These are phyloP conservation scores for Lucilia cuprina DNA, from an alignment of 1,140 invertebrate species.

Conservation along the genomic window DNA sequence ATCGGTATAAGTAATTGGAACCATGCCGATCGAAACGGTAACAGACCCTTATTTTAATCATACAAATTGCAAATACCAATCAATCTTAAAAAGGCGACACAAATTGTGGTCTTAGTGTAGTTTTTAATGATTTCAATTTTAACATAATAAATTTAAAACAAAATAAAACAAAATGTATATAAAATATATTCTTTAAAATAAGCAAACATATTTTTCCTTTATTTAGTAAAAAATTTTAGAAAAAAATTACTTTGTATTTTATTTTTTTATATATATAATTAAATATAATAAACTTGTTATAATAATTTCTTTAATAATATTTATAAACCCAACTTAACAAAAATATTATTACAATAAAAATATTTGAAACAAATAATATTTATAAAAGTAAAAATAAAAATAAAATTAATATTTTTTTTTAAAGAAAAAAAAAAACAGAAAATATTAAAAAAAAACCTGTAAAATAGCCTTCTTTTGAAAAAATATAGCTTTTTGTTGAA, in stretches of 20 bases:
- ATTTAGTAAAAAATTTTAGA: background rate
- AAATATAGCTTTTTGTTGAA: background rate
- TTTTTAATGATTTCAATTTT: too few species aligned
- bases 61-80: too few species aligned
- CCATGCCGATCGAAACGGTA: too few species aligned
- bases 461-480: conserved; percentile 58
- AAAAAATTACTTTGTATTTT: conserved; percentile 31
- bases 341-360: conserved; percentile 14
- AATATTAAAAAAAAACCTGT: conserved; percentile 52
- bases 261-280: conserved; percentile 38
- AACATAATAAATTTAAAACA: background rate
- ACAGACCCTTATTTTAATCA: too few species aligned
- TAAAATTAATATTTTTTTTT: background rate
- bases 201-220: conserved; percentile 33
- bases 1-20: too few species aligned
- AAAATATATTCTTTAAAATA: background rate
- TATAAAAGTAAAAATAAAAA: background rate
- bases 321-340: conserved; percentile 42
- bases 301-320: conserved; percentile 41
- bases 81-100: too few species aligned
- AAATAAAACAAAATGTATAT: conserved; percentile 33
- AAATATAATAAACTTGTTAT: conserved; percentile 19
- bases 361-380: conserved; percentile 36
- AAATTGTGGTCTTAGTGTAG: too few species aligned
- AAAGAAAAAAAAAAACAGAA: background rate